Evolutionary conservation across 2,797 vertebrate species (phyloP), one percentile per base, ranked within the genome.

Genomic region (Accipiter fasciatus): DNA sequence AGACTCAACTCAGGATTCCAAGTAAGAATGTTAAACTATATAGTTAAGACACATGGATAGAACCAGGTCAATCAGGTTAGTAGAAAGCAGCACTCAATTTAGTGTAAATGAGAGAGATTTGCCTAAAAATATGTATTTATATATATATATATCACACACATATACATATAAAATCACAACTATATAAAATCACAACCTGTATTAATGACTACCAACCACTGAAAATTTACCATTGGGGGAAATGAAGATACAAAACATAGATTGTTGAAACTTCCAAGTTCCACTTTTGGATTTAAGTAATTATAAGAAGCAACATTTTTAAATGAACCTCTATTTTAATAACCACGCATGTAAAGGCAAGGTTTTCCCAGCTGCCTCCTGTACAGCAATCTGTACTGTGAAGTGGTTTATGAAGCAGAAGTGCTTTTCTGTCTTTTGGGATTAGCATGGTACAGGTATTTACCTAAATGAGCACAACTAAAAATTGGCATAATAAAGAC

Each of bases 401-500:
- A 25, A 28, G 82, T 3, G 28, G 21, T 21, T 50, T 33, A 9
- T 4, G 44, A 76, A 62, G 65, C 59, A 50, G 24, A 61, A 72
- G 47, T 9, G 62, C 71, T 37, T 42, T 12, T 40, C 22, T 28
- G 13, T 12, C 42, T 46, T 11, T 35, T 26, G 72, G 54, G 18
- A 20, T 46, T 35, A 40, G 42, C 47, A 10, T 0, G 4, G 78
- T 15, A 5, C 10, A 22, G 42, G 31, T 12, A n/a, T 59, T 35
- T 20, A 39, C 35, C 52, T 55, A 18, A 18, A 59, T 12, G 20
- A 50, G 29, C 62, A 40, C 21, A 22, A 40, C 20, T n/a, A 13
- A 26, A 26, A 58, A 47, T 4, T 0, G 2, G 55, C 9, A 3
- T 3, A 11, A 11, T 2, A 8, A n/a, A 14, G 49, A 11, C 35